phyloP scores from a whole-genome alignment of 2,888 invertebrate species.

The Andricus quercusramuli region DNA sequence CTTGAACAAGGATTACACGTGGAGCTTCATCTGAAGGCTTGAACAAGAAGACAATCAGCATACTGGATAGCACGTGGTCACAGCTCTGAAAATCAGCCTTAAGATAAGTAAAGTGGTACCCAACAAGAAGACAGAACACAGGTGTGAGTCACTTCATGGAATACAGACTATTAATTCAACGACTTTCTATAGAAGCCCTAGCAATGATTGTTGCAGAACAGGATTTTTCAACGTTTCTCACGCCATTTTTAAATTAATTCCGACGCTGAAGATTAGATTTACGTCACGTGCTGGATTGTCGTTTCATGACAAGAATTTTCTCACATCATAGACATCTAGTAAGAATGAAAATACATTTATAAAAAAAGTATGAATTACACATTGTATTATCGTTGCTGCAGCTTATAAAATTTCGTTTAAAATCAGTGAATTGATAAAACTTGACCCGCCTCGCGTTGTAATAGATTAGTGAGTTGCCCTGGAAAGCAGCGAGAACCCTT shows the following conservation, averaged over 20 bases:
- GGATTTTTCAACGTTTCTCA: slow-evolving; percentile 13
- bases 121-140: not conserved
- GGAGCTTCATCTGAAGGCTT: not conserved
- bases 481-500: slow-evolving; percentile 27
- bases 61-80: not conserved
- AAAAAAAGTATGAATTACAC: not conserved
- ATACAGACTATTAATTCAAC: slow-evolving; percentile 1
- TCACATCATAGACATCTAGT: not conserved
- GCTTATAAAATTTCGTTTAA: not conserved
- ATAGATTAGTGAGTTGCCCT: slow-evolving; percentile 33
- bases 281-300: not conserved
- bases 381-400: not conserved
- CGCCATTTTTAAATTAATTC: not conserved
- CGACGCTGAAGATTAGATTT: not conserved
- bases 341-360: not conserved
- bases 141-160: not conserved
- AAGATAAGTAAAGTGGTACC: not conserved
- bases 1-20: slow-evolving; percentile 52
- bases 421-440: slow-evolving; percentile 23
- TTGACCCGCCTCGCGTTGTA: slow-evolving; percentile 7
- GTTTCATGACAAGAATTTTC: not conserved
- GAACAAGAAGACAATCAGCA: not conserved
- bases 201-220: not conserved
- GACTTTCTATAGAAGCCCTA: slow-evolving; percentile 13
- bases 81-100: not conserved